A percentile compares a stretch with the other conserved stretches of the same genome.
Conservation (phyloP, 2,888 invertebrate genomes). For the Andrena camellia region DNA sequence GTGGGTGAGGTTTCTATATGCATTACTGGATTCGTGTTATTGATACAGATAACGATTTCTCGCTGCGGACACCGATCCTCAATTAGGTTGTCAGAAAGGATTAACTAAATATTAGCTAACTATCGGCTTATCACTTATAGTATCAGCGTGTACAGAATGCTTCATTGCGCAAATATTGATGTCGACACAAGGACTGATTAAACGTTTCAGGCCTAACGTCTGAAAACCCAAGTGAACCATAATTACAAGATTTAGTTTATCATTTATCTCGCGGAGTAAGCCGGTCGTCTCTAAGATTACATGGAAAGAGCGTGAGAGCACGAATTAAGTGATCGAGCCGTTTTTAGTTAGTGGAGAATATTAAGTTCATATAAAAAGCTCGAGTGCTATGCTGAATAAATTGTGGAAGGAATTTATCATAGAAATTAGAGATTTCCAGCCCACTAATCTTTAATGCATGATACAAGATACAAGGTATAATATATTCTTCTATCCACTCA, state of each 20-base stretch:
- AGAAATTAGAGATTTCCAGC: neutral
- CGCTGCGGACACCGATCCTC: neutral
- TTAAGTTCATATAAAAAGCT: neutral
- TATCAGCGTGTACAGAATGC: neutral
- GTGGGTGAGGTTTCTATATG: neutral
- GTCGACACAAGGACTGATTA: slow-evolving; percentile 11
- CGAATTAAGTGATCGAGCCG: neutral
- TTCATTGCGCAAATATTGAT: slow-evolving; percentile 21
- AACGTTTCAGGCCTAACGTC: neutral
- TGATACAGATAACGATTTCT: slow-evolving; percentile 7
- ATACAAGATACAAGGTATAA: neutral
- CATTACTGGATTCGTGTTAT: slow-evolving; percentile 17
- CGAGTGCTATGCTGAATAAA: neutral
- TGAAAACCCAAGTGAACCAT: neutral
- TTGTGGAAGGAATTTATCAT: neutral
- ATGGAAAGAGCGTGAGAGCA: neutral
- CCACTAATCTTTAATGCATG: neutral
- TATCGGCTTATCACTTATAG: neutral
- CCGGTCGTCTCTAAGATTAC: slow-evolving; percentile 7
- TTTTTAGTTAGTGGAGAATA: neutral
- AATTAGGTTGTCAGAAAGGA: slow-evolving; percentile 8
- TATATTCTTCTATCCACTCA: too few species aligned
- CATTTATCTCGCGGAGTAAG: slow-evolving; percentile 13
- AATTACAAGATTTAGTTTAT: slow-evolving; percentile 19
- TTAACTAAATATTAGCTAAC: neutral